Evolutionary conservation across 2,888 invertebrate species (phyloP), one percentile per base, ranked within the genome.

Genomic region (Empis stercorea): DNA sequence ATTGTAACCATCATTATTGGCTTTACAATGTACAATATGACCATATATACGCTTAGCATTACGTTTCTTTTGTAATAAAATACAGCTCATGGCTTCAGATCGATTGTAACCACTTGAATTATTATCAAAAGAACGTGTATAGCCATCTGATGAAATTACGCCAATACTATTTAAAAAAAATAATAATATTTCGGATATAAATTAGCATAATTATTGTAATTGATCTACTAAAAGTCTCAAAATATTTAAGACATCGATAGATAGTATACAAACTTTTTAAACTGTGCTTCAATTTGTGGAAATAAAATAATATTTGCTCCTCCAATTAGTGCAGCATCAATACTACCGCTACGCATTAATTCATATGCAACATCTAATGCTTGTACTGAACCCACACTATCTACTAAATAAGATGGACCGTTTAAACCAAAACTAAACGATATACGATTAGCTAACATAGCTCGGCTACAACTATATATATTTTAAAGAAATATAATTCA

Each of bases 401-500:
- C 92, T 13, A 87, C 74, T 1, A 85, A 76, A 70, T 82, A 87
- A n/a, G 88, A 87, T 0, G 91, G 91, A 3, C 92, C 89, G 57
- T 80, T 82, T 17, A 87, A 75, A 41, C 88, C 88, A 49, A 92
- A 75, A 72, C 81, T 83, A 66, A 84, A 91, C 3, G 88, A 88
- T 52, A 93, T 75, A 45, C 91, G 77, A 69, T 91, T 88, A 20
- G 91, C 84, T 58, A 89, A 75, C 87, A 91, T 88, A 10, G 87
- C 86, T 52, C 88, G 77, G 52, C 86, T 84, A 66, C 87, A 87
- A 44, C 89, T 76, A 64, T 13, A 44, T 52, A 42, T 20, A 47
- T 39, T 10, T 9, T 4, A 20, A 20, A 20, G 20, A 27, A 27
- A 27, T 27, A 27, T 20, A 4, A 4, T 47, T 13, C n/a, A 48